phyloP scores from a whole-genome alignment of 2,797 vertebrate genomes.

The Podarcis lilfordi region DNA sequence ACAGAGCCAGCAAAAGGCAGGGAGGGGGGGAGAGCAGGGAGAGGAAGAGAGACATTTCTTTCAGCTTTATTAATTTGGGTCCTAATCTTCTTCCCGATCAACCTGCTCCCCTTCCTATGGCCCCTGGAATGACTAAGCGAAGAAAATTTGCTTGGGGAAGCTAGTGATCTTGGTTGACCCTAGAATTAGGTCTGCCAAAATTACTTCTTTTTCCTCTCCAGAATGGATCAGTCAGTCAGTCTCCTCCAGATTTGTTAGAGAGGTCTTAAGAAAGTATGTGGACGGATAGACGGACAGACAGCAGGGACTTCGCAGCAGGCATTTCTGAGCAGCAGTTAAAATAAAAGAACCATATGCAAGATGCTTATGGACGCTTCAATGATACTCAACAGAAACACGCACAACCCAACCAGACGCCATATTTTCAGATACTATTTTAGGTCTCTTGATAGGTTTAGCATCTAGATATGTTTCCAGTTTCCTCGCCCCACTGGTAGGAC shows the following conservation, averaged over 20 bases:
- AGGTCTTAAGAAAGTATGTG: neutral
- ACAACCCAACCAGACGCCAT: neutral
- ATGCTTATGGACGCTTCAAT: neutral
- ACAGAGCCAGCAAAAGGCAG: constrained; percentile 41
- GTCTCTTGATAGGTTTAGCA: neutral
- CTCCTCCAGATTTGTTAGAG: neutral
- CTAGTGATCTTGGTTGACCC: neutral
- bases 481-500: neutral
- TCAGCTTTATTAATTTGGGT: constrained; percentile 64
- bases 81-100: constrained; percentile 66
- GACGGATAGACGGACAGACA: neutral
- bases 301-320: neutral
- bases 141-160: constrained; percentile 48
- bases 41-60: neutral
- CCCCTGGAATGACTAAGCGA: constrained; percentile 48
- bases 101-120: constrained; percentile 48
- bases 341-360: neutral
- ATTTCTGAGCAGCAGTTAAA: neutral
- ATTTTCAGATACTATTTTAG: neutral
- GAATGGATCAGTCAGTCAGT: neutral
- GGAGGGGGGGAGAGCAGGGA: no score
- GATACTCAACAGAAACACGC: neutral
- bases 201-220: neutral
- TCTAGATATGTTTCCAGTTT: neutral
- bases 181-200: neutral